A percentile compares a stretch with the other conserved stretches of the same genome.
Conservation (phyloP, 2,888 invertebrate species). For the Orthonychiurus folsomi region DNA sequence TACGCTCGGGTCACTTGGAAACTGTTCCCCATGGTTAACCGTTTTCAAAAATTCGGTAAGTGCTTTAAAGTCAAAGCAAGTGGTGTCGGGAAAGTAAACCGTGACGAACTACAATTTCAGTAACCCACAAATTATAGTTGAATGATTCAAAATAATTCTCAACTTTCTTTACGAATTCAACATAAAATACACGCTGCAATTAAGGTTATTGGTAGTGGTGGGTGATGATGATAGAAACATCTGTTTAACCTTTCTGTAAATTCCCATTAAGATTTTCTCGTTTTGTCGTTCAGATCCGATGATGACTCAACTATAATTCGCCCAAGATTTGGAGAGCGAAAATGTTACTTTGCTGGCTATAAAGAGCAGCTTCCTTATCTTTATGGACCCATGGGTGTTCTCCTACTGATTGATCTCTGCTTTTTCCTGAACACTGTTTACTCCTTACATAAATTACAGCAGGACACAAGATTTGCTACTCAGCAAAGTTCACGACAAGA, state of each 20-base stretch:
- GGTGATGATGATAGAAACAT: no score
- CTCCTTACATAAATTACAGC: constrained; percentile 57
- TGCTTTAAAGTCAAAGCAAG: no score
- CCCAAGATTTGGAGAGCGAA: constrained; percentile 66
- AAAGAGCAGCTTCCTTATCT: constrained; percentile 75
- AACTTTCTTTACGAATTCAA: no score
- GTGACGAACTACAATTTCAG: no score
- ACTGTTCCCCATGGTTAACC: no score
- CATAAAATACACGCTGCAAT: no score
- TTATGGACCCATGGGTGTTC: constrained; percentile 71
- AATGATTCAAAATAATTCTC: no score
- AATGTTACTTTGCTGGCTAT: constrained; percentile 78
- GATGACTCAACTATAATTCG: constrained; percentile 49
- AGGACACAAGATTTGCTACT: constrained; percentile 46
- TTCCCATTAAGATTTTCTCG: not conserved
- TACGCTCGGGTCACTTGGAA: no score
- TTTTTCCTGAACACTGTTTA: constrained; percentile 64
- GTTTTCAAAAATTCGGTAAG: not conserved
- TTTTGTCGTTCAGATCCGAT: constrained; percentile 55
- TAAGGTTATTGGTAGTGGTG: no score
- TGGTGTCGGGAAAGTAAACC: no score
- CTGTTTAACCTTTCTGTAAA: constrained; percentile 5
- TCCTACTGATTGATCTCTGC: constrained; percentile 66
- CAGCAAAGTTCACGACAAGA: constrained; percentile 40
- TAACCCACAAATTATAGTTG: no score